Conservation (phyloP, 1,140 invertebrate genomes). For the Brachionus manjavacas region DNA sequence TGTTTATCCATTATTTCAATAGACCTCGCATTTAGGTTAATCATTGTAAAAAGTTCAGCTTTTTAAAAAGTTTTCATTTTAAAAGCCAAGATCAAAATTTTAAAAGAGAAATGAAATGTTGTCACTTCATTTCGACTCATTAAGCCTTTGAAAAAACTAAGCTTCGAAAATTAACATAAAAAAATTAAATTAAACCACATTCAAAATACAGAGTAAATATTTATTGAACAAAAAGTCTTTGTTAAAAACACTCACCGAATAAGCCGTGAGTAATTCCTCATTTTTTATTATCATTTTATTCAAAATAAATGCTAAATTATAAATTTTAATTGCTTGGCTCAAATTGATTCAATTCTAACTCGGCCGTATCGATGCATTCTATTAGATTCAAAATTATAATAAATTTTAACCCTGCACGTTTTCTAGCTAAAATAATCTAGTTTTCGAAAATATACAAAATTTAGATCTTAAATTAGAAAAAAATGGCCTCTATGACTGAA, state of each 20-base stretch:
- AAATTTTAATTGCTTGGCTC: neutral
- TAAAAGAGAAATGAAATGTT: neutral
- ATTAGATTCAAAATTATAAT: neutral
- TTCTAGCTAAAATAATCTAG: neutral
- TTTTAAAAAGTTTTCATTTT: neutral
- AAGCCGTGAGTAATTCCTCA: neutral
- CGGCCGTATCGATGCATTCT: neutral
- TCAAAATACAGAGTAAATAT: neutral
- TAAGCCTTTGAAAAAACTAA: neutral
- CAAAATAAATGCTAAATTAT: neutral
- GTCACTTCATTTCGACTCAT: neutral
- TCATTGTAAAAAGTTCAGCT: neutral
- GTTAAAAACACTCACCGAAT: neutral
- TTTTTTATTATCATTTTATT: conserved; percentile 8
- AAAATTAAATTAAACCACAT: neutral
- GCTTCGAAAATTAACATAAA: neutral
- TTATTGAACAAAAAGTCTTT: neutral
- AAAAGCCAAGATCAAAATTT: neutral
- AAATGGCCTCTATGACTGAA: neutral
- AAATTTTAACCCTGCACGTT: neutral
- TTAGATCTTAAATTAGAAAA: neutral
- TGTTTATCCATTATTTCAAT: neutral
- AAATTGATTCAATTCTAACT: neutral
- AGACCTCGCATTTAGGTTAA: neutral
- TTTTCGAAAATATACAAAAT: neutral